Conservation (phyloP, 2,888 invertebrate genomes). For the Sminthurides aquaticus region DNA sequence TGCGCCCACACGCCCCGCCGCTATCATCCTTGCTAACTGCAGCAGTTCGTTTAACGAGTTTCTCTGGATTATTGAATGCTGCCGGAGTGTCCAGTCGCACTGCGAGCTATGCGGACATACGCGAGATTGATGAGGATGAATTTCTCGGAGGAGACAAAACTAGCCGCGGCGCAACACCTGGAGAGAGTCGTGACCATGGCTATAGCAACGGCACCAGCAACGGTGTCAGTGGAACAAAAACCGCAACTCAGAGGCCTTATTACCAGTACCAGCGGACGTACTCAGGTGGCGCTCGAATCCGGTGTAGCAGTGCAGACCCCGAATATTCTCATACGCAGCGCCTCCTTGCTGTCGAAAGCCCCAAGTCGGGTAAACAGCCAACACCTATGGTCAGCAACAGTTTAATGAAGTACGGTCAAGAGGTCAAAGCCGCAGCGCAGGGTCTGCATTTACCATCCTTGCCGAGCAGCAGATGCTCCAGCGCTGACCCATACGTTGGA, state of each 20-base stretch:
- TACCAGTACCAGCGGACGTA: conserved; percentile 24
- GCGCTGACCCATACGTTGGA: conserved; percentile 29
- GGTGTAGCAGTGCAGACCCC: conserved; percentile 41
- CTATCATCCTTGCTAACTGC: conserved; percentile 10
- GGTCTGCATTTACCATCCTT: neutral
- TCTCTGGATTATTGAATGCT: conserved; percentile 1
- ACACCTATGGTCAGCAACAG: conserved; percentile 1
- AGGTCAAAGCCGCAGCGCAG: neutral
- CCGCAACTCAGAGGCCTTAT: neutral
- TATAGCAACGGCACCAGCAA: neutral
- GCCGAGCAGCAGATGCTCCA: conserved; percentile 29
- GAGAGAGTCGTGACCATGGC: too few species aligned
- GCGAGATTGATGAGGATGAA: neutral
- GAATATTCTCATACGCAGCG: conserved; percentile 17
- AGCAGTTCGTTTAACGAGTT: conserved; percentile 13
- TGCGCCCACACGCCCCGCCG: neutral
- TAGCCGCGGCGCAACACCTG: neutral
- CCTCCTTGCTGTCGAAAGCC: neutral
- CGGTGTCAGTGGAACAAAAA: neutral
- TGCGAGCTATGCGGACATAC: conserved; percentile 12
- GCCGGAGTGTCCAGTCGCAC: conserved; percentile 9
- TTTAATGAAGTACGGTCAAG: conserved; percentile 5
- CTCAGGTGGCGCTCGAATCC: conserved; percentile 28
- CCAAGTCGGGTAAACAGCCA: neutral
- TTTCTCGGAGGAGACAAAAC: neutral